Evolutionary conservation across 2,113 vertebrate genomes (phyloP), one percentile per base, ranked within the genome.

Genomic region (Epinephelus cyanopodus): DNA sequence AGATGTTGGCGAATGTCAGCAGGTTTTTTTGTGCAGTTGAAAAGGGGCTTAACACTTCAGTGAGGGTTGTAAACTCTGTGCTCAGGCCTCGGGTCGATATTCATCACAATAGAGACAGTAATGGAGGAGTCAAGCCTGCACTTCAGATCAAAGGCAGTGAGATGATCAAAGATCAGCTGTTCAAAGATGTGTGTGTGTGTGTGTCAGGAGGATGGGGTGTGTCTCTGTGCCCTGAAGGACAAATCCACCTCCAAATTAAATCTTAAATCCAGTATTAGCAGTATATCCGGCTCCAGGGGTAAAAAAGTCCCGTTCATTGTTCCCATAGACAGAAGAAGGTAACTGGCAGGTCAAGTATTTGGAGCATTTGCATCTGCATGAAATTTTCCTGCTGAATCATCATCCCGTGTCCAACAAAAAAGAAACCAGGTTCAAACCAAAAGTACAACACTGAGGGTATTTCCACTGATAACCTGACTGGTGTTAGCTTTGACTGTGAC

Each of bases 41-140:
- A 37, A 37, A 37, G 33, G 33, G 33, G 6, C 6, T 37, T 25
- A 5, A 19, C 60, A 6, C 23, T 37, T 23, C 37, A 12, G 21
- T 1, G 63, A 6, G 12, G 62, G 19, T 5, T 13, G 37, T 23
- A 52, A 79, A 60, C 14, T 37, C 45, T 29, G 47, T n/a, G 48
- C 53, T 25, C 0, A 18, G 52, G 71, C 63, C 18, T 3, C 3
- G 39, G 7, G 27, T 39, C 19, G 15, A 27, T 23, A 42, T 61
- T 29, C 17, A 69, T 75, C 62, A 60, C 54, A 74, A 75, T 76
- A 15, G 33, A 60, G 39, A 53, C 42, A 45, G 6, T 1, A 18
- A 45, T 3, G 14, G 62, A 25, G 45, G 33, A 37, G 72, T 47
- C 23, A 1, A 15, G 2, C 4, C 42, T 42, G 70, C 12, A 3